A percentile compares a stretch with the other conserved stretches of the same genome.
Conservation (phyloP, 2,888 invertebrate species). For the Latrodectus elegans region DNA sequence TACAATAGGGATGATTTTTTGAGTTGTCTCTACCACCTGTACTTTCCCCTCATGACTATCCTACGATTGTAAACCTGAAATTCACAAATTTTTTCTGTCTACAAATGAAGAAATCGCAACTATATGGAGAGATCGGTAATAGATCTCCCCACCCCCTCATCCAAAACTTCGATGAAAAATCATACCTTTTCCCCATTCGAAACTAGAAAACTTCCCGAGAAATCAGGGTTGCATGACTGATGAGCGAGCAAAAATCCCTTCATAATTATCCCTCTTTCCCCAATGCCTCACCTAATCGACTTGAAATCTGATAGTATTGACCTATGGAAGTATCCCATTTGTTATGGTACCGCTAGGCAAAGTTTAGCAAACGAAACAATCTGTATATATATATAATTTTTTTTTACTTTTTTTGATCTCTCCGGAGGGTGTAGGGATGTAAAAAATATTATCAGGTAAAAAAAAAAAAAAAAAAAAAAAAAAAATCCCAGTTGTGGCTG, state of each 20-base stretch:
- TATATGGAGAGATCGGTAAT: background rate
- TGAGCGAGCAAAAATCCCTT: slow-evolving; percentile 58
- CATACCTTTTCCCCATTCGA: background rate
- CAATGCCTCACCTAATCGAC: slow-evolving; percentile 47
- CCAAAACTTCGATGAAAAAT: background rate
- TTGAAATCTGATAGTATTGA: slow-evolving; percentile 61
- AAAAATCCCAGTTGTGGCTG: background rate
- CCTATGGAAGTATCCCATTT: slow-evolving; percentile 7
- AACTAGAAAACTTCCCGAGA: background rate
- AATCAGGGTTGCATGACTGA: slow-evolving; percentile 61
- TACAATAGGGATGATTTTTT: too few relatives aligned
- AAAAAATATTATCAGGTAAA: background rate
- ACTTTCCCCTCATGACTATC: too few relatives aligned
- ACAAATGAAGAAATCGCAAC: background rate
- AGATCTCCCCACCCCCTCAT: background rate
- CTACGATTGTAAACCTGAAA: too few relatives aligned
- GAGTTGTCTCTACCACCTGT: too few relatives aligned
- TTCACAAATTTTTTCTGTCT: background rate
- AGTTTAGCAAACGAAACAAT: too few relatives aligned
- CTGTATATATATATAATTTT: too few relatives aligned
- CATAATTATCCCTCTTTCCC: slow-evolving; percentile 46
- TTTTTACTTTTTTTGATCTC: too few relatives aligned
- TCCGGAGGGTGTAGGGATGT: too few relatives aligned
- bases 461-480: background rate
- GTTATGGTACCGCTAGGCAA: background rate